Base-by-base conservation (phyloP, 2,888 invertebrate genomes). In the Tinea trinotella region DNA sequence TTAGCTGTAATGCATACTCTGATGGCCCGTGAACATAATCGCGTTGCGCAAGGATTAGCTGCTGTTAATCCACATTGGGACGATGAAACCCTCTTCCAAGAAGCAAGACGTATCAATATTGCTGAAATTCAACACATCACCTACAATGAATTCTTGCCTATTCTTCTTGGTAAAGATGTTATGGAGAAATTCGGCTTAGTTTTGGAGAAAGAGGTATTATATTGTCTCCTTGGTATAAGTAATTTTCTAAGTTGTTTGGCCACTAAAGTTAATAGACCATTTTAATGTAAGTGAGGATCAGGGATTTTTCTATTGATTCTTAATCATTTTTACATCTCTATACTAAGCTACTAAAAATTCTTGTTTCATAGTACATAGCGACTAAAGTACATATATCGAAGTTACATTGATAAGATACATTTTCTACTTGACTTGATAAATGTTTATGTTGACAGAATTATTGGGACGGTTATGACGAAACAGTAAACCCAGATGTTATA, bases 11-110 rank as follows among this genome's bases (percentile, higher is more conserved):
- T 96, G 94, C 96, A 97, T 71, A 96, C 96, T 0, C 74, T 96
- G 30, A 91, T 95, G 92, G 94, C 96, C 0, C 87, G 96, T 56
- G 95, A 97, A 70, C 97, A 98, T 74, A 98, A 98, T 77, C 88
- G 95, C 56, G 78, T 95, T 0, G 96, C 97, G 0, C 89, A 88
- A 53, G 91, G 85, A 4, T 76, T 98, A 35, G 89, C 91, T 0
- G 89, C 89, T 52, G 89, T 97, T 3, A 97, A 97, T 79, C 95
- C 95, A 0, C 95, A 95, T 71, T 97, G 96, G 97, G 94, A 96
- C 66, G 97, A 97, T 65, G 97, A 97, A 78, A 96, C 93, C 0
- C 76, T 96, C 0, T 97, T 92, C 87, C 96, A 96, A 82, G 96
- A 96, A 81, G 84, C 95, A 0, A 88, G 96, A 59, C 88, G 95